Evolutionary conservation across 1,140 invertebrate genomes (phyloP), one percentile per base, ranked within the genome.

Genomic region (Solenopsis fugax): DNA sequence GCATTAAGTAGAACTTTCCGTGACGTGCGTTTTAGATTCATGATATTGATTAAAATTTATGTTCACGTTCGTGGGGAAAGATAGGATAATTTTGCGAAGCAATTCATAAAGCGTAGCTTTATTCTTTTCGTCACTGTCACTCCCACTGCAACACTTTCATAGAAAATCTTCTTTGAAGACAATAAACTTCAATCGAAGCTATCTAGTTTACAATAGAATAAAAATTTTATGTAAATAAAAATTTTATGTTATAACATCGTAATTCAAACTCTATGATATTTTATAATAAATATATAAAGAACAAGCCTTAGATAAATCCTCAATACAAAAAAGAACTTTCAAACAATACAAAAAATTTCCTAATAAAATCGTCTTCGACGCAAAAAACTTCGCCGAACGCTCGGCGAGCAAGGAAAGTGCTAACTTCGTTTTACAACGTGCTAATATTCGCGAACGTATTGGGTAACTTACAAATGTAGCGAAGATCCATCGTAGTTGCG

Each of bases 1-100:
- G 81, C 41, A 78, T 86, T 67, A 72, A 48, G 41, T 73, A 62
- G 69, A 73, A 50, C 69, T 75, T 48, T 18, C 13, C 52, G 52
- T 73, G 77, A 48, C 13, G 13, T 48, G 37, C 18, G 41, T 60
- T 10, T 73, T 73, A 58, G 21, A 69, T 82, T 41, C 48, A 24
- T 41, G 13, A 56, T 41, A 80, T 81, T 29, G 67, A 73, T 73
- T 82, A 29, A 72, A 50, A 58, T 48, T 82, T 56, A 37, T 13
- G 12, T 81, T 24, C 6, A 16, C 18, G 10, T 56, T 37, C 16
- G 54, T 45, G 0, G 10, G 5, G 21, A 16, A 69, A 69, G 21
- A 41, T 45, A 18, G 10, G 1, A 56, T 24, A 56, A 80, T 3
- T 54, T 48, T 18, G 9, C 21, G 7, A 41, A 41, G 41, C 41